phyloP scores from a whole-genome alignment of 2,797 vertebrate genomes.

The Siniperca obscura region DNA sequence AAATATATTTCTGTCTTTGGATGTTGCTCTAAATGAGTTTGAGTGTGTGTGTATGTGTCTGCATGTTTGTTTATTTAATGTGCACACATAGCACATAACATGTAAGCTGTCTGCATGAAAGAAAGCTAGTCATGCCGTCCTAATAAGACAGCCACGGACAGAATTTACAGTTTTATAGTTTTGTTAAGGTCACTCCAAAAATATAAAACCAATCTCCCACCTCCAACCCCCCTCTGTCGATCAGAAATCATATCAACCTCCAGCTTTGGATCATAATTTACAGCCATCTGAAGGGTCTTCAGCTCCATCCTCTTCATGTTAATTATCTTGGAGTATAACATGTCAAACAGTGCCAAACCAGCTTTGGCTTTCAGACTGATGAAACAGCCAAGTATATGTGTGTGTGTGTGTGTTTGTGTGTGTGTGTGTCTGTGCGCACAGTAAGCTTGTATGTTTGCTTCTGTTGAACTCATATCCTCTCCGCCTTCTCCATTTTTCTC shows the following conservation, averaged over 20 bases:
- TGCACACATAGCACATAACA: background rate
- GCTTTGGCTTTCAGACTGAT: slow-evolving; percentile 60
- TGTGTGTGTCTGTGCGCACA: background rate
- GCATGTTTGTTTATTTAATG: background rate
- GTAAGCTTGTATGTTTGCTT: background rate
- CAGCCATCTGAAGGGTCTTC: slow-evolving; percentile 32
- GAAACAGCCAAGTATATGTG: slow-evolving; percentile 13
- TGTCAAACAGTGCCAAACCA: slow-evolving; percentile 50
- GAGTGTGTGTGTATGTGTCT: background rate
- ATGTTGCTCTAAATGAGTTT: background rate
- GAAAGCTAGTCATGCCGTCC: slow-evolving; percentile 31
- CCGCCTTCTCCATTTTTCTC: slow-evolving; percentile 36
- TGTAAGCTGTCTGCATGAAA: slow-evolving; percentile 45
- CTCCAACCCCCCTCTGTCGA: slow-evolving; percentile 26
- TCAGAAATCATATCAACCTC: slow-evolving; percentile 43
- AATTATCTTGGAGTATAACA: slow-evolving; percentile 31
- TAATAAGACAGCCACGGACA: slow-evolving; percentile 35
- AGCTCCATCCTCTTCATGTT: slow-evolving; percentile 36
- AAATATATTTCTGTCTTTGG: background rate
- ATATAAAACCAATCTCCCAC: slow-evolving; percentile 59
- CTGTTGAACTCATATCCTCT: slow-evolving; percentile 39
- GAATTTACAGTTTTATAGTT: slow-evolving; percentile 69
- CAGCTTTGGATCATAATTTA: slow-evolving; percentile 37
- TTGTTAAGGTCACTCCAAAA: slow-evolving; percentile 67
- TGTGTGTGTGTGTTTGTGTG: slow-evolving; percentile 13